A percentile compares a stretch with the other conserved stretches of the same genome.
These are phyloP conservation scores for Hoplostethus atlanticus DNA, from an alignment of 2,797 vertebrate species.

Conservation along the genomic window DNA sequence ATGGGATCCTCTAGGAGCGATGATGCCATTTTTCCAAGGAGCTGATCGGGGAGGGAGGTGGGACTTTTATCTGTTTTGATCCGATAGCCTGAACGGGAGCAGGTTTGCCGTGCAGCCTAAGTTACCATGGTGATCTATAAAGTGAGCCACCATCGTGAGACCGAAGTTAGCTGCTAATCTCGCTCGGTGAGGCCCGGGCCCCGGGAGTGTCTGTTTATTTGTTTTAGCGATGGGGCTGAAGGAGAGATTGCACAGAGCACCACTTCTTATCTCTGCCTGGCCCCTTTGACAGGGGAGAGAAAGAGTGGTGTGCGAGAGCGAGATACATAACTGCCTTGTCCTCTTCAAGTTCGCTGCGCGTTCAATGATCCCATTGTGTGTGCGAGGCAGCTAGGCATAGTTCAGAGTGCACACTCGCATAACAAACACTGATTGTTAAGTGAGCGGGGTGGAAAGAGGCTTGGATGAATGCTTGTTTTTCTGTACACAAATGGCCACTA, in stretches of 20 bases:
- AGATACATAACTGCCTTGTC: constrained; percentile 71
- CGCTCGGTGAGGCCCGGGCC: too few species aligned
- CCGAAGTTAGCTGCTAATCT: too few species aligned
- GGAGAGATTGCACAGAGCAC: constrained; percentile 52
- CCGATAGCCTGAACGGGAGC: too few species aligned
- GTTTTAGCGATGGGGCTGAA: constrained; percentile 31
- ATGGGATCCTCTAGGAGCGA: too few species aligned
- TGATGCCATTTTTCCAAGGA: too few species aligned
- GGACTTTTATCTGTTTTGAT: too few species aligned
- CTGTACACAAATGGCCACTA: constrained; percentile 72
- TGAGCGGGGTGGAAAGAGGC: constrained; percentile 65
- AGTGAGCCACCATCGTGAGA: too few species aligned
- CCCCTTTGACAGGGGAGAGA: constrained; percentile 53
- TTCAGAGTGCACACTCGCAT: constrained; percentile 74
- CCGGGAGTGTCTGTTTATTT: constrained; percentile 21
- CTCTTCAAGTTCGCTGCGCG: constrained; percentile 61
- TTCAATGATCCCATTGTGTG: constrained; percentile 83
- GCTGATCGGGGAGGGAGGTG: too few species aligned
- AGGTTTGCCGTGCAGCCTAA: too few species aligned
- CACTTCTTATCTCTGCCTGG: constrained; percentile 72
- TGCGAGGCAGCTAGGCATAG: constrained; percentile 71
- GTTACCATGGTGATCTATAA: too few species aligned
- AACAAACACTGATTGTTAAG: constrained; percentile 84
- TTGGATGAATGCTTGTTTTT: constrained; percentile 78
- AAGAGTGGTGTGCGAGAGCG: constrained; percentile 37